These are phyloP conservation scores for Drosophila pseudotakahashii DNA, from an alignment of 2,888 invertebrate genomes.

Conservation along the genomic window DNA sequence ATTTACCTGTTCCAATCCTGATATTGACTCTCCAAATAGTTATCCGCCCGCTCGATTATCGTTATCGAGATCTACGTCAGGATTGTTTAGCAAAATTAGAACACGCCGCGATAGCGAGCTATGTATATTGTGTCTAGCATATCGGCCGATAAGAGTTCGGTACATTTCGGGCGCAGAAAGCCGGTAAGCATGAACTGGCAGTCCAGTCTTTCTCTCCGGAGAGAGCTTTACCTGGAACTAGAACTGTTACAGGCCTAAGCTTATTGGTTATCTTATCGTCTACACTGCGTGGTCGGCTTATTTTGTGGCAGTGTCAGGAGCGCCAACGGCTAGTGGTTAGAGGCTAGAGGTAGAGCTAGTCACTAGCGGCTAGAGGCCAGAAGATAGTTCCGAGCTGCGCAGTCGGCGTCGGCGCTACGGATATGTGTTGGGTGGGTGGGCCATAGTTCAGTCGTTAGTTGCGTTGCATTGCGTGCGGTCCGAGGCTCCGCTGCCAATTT, in stretches of 20 bases:
- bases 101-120: conserved; percentile 21
- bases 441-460: conserved; percentile 62
- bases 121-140: conserved; percentile 22
- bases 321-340: background rate
- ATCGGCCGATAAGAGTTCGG: conserved; percentile 28
- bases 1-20: conserved; percentile 9
- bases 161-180: conserved; percentile 12
- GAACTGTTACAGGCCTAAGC: conserved; percentile 4
- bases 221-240: conserved; percentile 6
- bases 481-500: conserved; percentile 16
- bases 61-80: conserved; percentile 43
- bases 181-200: conserved; percentile 20
- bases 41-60: conserved; percentile 1
- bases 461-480: conserved; percentile 71
- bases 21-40: conserved; percentile 13
- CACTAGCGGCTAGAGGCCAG: conserved; percentile 4
- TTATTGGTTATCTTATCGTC: conserved; percentile 26
- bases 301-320: conserved; percentile 32
- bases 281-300: conserved; percentile 9
- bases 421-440: conserved; percentile 41
- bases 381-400: conserved; percentile 9
- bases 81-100: conserved; percentile 24
- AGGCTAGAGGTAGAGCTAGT: conserved; percentile 8
- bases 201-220: background rate
- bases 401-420: conserved; percentile 22